A percentile compares a stretch with the other conserved stretches of the same genome.
phyloP scores from a whole-genome alignment of 2,113 vertebrate species.

The Suncus etruscus region DNA sequence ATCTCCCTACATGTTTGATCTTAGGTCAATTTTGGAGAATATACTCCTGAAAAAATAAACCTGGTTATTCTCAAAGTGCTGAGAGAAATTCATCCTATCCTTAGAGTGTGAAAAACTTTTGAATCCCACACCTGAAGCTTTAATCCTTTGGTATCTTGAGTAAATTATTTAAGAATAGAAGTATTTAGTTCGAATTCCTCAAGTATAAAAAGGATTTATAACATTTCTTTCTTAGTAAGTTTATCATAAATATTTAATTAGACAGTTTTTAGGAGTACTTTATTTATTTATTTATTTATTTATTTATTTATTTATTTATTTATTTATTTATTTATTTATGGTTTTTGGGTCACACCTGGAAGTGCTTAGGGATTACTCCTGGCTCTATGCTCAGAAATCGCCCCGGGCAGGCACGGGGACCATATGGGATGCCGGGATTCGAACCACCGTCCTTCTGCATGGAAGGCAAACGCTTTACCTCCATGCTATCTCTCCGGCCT shows the following conservation, averaged over 20 bases:
- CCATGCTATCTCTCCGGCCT: background rate
- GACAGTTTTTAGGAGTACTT: background rate
- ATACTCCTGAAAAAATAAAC: background rate
- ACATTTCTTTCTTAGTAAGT: background rate
- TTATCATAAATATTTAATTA: conserved; percentile 20
- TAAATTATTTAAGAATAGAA: conserved; percentile 35
- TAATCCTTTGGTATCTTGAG: background rate
- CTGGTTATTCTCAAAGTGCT: background rate
- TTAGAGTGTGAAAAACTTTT: background rate
- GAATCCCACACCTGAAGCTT: conserved; percentile 14
- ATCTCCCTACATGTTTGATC: background rate
- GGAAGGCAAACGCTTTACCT: too few species aligned
- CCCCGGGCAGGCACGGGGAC: too few species aligned
- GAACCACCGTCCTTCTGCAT: too few species aligned
- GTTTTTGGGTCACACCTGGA: too few species aligned
- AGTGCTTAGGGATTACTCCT: too few species aligned
- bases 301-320: background rate
- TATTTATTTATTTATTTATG: too few species aligned
- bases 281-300: background rate
- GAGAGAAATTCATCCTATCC: background rate
- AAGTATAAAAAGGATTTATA: background rate
- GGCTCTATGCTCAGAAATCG: too few species aligned
- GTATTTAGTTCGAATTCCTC: conserved; percentile 4
- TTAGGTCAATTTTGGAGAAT: background rate
- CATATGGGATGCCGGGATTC: too few species aligned